Conservation (phyloP, 2,113 vertebrate species). For the Chloroceryle aenea region DNA sequence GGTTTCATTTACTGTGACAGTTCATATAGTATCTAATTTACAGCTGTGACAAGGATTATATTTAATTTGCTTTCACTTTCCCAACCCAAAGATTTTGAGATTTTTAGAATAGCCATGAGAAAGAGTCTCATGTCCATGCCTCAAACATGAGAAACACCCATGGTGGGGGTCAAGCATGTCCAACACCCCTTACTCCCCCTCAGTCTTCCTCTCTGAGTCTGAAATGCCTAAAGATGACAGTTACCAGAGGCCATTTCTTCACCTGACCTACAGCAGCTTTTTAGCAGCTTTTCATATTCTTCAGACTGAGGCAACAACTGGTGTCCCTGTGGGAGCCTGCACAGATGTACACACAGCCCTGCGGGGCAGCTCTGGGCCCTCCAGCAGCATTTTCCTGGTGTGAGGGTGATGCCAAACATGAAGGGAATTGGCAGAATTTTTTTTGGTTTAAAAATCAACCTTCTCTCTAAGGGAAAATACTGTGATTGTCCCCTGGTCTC, state of each 20-base stretch:
- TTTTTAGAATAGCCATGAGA: neutral
- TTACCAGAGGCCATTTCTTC: neutral
- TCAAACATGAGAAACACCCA: rapidly evolving
- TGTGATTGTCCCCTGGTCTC: neutral
- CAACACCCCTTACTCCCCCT: neutral
- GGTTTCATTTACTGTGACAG: neutral
- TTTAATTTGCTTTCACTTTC: neutral
- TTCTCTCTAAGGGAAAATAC: neutral
- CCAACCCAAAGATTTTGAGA: neutral
- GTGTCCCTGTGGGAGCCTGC: rapidly evolving
- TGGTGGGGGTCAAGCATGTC: neutral
- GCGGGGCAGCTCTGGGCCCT: rapidly evolving
- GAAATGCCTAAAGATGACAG: neutral
- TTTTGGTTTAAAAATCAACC: neutral
- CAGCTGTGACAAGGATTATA: neutral
- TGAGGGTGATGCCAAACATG: neutral
- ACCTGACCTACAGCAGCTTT: neutral
- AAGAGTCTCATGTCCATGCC: rapidly evolving
- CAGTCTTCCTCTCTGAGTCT: neutral
- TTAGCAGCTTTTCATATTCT: neutral
- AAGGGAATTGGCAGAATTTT: neutral
- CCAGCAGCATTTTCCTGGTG: neutral
- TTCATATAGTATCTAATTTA: neutral
- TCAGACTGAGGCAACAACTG: neutral
- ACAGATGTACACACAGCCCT: neutral